Evolutionary conservation across 1,140 invertebrate genomes (phyloP).

Genomic region (Druon quercuslanigerum): DNA sequence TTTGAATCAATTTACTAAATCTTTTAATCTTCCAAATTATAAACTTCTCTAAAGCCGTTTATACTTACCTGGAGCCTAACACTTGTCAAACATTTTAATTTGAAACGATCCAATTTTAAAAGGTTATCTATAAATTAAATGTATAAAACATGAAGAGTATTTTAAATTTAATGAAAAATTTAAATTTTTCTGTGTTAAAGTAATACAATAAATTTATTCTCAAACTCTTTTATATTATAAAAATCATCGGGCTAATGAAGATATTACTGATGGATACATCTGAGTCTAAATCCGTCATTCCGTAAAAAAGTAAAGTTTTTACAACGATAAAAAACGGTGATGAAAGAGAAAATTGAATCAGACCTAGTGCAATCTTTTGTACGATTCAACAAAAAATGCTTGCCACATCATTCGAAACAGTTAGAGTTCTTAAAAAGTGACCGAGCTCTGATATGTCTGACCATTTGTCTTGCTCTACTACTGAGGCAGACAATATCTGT

Average conservation of each 20-base stretch:
- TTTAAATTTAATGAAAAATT: too few relatives aligned
- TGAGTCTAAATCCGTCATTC: neutral
- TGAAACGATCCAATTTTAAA: too few relatives aligned
- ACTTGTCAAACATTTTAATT: too few relatives aligned
- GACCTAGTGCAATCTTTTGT: neutral
- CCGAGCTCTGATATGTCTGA: conserved; percentile 43
- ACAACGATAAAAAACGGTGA: neutral
- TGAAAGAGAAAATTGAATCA: neutral
- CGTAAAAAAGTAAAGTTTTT: neutral
- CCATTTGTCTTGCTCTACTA: conserved; percentile 51
- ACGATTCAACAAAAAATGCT: neutral
- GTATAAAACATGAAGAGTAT: too few relatives aligned
- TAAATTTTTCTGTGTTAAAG: neutral
- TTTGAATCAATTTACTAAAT: too few relatives aligned
- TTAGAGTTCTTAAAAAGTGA: conserved; percentile 5
- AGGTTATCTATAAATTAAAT: too few relatives aligned
- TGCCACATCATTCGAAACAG: conserved; percentile 9
- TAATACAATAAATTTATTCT: neutral
- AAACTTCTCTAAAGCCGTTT: too few relatives aligned
- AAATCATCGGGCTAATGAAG: neutral
- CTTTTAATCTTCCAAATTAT: too few relatives aligned
- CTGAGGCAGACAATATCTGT: conserved; percentile 20
- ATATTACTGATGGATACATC: neutral
- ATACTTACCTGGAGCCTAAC: too few relatives aligned
- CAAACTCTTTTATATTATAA: too few relatives aligned